Conservation (phyloP, 23 tunicate genomes). For the Ascidia mentula region DNA sequence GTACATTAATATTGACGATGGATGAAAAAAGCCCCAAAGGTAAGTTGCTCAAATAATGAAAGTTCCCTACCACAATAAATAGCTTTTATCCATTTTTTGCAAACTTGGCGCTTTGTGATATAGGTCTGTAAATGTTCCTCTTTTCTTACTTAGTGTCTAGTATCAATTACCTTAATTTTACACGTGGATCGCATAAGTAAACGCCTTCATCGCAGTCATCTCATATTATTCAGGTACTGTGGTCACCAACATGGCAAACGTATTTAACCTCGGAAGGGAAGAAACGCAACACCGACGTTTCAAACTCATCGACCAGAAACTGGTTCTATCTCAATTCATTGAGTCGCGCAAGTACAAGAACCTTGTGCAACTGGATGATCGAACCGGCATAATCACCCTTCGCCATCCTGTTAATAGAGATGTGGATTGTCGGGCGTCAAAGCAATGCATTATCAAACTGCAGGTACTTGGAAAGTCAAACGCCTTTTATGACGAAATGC, state of each 20-base stretch:
- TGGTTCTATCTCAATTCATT: conserved; percentile 1
- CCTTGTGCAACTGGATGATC: conserved; percentile 11
- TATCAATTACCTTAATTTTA: too few relatives aligned
- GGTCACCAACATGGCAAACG: conserved; percentile 44
- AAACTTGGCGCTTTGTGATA: too few relatives aligned
- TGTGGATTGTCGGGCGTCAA: conserved; percentile 12
- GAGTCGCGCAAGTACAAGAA: neutral
- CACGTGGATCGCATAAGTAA: too few relatives aligned
- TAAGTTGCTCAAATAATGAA: too few relatives aligned
- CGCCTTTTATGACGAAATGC: too few relatives aligned
- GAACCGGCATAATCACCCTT: conserved; percentile 17
- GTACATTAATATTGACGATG: neutral
- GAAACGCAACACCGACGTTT: conserved; percentile 15
- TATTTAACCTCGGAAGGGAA: conserved; percentile 11
- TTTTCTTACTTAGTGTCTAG: too few relatives aligned
- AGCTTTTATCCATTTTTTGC: too few relatives aligned
- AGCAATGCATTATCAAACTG: conserved; percentile 23
- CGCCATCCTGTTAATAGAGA: conserved; percentile 30
- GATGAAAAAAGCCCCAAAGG: neutral
- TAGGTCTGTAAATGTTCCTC: too few relatives aligned
- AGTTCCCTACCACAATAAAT: too few relatives aligned
- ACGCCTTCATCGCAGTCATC: too few relatives aligned
- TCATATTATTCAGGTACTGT: conserved; percentile 16
- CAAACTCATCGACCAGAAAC: conserved; percentile 56
- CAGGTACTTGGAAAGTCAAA: conserved; percentile 19